A percentile compares a stretch with the other conserved stretches of the same genome.
phyloP scores from a whole-genome alignment of 1,140 invertebrate species.

The Bombus confusus region DNA sequence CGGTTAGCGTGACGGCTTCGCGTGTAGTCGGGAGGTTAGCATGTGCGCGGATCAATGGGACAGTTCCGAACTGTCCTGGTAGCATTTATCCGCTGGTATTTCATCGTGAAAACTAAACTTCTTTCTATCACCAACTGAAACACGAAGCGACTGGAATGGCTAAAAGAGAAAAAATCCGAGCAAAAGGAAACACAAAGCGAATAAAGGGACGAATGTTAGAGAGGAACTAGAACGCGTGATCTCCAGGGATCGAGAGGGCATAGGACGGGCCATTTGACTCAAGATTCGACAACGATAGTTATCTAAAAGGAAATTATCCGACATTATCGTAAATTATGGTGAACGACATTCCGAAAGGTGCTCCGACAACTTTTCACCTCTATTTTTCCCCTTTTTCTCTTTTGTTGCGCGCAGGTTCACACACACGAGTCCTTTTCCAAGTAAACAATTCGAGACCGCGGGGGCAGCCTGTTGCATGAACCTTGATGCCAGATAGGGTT shows the following conservation, averaged over 20 bases:
- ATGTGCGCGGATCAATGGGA: constrained; percentile 30
- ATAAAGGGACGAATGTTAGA: neutral
- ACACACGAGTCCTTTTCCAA: neutral
- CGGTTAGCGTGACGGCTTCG: constrained; percentile 51
- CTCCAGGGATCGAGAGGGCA: too few species aligned
- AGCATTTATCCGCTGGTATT: constrained; percentile 30
- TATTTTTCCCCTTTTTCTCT: neutral
- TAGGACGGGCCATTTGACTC: neutral
- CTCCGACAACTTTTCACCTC: neutral
- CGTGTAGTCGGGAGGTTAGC: constrained; percentile 44
- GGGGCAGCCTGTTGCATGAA: constrained; percentile 37
- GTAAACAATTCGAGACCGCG: constrained; percentile 23
- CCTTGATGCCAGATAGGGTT: constrained; percentile 35
- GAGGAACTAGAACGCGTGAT: neutral
- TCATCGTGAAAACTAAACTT: neutral
- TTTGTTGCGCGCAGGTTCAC: neutral
- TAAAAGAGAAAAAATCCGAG: neutral
- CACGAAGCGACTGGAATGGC: neutral
- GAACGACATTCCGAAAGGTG: neutral
- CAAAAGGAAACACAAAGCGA: too few species aligned
- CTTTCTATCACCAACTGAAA: neutral
- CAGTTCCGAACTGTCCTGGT: constrained; percentile 43
- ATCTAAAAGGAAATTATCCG: constrained; percentile 3
- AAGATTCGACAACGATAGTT: constrained; percentile 3
- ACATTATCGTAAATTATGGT: neutral